Evolutionary conservation across 1,140 invertebrate species (phyloP).

Genomic region (Euura lappo): DNA sequence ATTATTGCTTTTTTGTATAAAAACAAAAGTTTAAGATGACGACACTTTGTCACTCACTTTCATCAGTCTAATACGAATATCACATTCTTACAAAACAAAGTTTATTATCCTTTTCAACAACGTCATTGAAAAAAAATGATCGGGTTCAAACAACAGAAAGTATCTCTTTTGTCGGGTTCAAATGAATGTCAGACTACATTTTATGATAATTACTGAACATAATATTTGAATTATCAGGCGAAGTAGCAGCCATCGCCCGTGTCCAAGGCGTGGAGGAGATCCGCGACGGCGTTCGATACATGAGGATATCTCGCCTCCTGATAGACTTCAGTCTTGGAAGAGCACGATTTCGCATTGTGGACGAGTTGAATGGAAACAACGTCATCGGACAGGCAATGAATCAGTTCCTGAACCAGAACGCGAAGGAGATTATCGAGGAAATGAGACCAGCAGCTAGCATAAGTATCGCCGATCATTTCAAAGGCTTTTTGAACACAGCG

Average conservation of each 20-base stretch:
- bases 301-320: slow-evolving; percentile 70
- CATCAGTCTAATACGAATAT: too few relatives aligned
- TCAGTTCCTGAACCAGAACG: slow-evolving; percentile 84
- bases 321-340: slow-evolving; percentile 75
- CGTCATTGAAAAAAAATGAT: too few relatives aligned
- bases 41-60: too few relatives aligned
- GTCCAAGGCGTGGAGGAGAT: slow-evolving; percentile 72
- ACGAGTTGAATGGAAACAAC: slow-evolving; percentile 75
- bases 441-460: slow-evolving; percentile 79
- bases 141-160: too few relatives aligned
- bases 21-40: too few relatives aligned
- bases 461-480: slow-evolving; percentile 79
- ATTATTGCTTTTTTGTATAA: too few relatives aligned
- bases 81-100: too few relatives aligned
- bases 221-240: slow-evolving; percentile 55
- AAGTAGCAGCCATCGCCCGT: slow-evolving; percentile 72
- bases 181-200: too few relatives aligned
- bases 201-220: too few relatives aligned
- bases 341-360: slow-evolving; percentile 73
- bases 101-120: too few relatives aligned
- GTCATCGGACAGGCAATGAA: slow-evolving; percentile 83
- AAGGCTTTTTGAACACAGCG: slow-evolving; percentile 76
- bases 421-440: slow-evolving; percentile 82
- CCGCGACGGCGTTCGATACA: slow-evolving; percentile 66
- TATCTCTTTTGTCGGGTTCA: too few relatives aligned